Conservation (phyloP, 2,113 vertebrate genomes). For the Callorhinus ursinus region DNA sequence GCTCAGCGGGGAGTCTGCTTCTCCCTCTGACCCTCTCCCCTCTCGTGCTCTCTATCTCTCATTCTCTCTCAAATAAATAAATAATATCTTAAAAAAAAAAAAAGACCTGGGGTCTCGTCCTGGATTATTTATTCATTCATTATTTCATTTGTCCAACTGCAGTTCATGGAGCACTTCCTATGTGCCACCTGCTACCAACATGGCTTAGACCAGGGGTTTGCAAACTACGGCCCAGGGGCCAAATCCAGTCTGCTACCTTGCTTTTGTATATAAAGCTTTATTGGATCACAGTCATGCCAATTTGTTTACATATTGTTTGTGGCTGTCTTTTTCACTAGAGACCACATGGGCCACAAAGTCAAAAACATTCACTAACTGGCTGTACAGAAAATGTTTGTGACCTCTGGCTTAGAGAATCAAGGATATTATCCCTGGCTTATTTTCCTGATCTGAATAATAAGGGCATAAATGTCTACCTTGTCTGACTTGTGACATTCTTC, state of each 20-base stretch:
- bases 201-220: background rate
- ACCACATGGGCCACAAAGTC: background rate
- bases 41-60: too few relatives aligned
- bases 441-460: constrained; percentile 30
- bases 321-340: background rate
- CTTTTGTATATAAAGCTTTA: background rate
- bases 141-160: background rate
- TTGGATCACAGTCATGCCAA: background rate
- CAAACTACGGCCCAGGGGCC: background rate
- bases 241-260: background rate
- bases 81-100: too few relatives aligned
- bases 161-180: background rate
- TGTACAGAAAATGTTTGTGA: background rate
- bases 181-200: background rate
- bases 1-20: too few relatives aligned
- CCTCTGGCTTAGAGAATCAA: background rate
- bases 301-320: background rate
- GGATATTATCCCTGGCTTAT: background rate
- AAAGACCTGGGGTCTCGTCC: background rate
- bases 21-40: too few relatives aligned
- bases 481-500: background rate
- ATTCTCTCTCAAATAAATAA: too few relatives aligned
- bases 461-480: background rate
- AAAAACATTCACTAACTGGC: background rate
- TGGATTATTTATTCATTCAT: background rate